These are phyloP conservation scores for Euura lappo DNA, from an alignment of 1,140 invertebrate genomes.

Conservation along the genomic window DNA sequence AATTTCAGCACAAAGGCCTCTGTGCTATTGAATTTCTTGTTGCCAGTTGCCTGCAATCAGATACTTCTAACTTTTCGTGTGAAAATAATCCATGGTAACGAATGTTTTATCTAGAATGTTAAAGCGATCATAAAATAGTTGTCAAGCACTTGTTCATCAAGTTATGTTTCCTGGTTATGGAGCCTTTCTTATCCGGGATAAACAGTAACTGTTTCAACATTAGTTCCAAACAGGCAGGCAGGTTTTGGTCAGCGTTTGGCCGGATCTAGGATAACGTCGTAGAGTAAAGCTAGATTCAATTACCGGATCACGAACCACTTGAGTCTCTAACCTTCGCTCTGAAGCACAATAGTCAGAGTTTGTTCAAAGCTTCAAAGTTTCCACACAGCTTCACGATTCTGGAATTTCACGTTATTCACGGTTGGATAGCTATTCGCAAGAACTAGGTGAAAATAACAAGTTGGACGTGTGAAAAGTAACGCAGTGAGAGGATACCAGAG, in stretches of 20 bases:
- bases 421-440: not conserved
- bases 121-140: too few relatives aligned
- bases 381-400: not conserved
- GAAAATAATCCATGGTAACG: too few relatives aligned
- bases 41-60: too few relatives aligned
- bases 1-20: too few relatives aligned
- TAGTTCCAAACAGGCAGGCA: not conserved
- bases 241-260: not conserved
- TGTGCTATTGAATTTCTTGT: too few relatives aligned
- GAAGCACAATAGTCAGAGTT: slow-evolving; percentile 1
- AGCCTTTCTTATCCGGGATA: too few relatives aligned
- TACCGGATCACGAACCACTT: not conserved
- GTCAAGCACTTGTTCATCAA: too few relatives aligned
- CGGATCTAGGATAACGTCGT: not conserved
- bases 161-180: too few relatives aligned
- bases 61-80: too few relatives aligned
- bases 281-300: not conserved
- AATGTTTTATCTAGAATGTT: too few relatives aligned
- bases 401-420: not conserved
- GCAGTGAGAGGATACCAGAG: not conserved
- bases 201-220: too few relatives aligned
- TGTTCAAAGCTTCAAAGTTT: not conserved
- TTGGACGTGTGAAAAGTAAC: not conserved
- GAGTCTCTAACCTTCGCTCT: not conserved
- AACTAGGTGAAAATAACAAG: slow-evolving; percentile 1